Base-by-base conservation (phyloP, 2,113 vertebrate species). In the Lophius piscatorius region DNA sequence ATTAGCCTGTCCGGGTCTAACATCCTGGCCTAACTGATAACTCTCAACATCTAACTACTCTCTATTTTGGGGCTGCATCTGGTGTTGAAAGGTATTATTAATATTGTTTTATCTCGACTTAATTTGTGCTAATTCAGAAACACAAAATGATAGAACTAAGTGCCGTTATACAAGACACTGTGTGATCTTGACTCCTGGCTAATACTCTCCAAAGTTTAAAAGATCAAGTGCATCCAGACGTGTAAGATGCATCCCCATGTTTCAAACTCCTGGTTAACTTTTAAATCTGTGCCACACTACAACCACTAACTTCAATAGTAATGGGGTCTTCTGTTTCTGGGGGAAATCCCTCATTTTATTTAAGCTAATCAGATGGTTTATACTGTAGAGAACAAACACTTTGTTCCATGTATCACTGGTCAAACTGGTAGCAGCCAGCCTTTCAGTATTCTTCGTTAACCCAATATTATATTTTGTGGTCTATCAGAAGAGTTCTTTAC, bases 161-260 rank as follows among this genome's bases (percentile, higher is more conserved):
- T 14, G 26, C 9, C 26, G 9, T 8, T 4, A 17, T 12, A 46
- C 23, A 14, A 49, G 10, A 67, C 44, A 41, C 9, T 2, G 2
- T 2, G 8, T 31, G 5, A 20, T 61, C 6, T 51, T 35, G 41
- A 7, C 34, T 18, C 26, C n/a, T 26, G 26, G n/a, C 11, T 56
- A 22, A 23, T 0, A 23, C 34, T 57, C 31, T 47, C 21, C 1
- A 46, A 51, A 56, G 8, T 16, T 16, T 11, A 21, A 13, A 10
- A 42, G 31, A 54, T 22, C 2, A 4, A 50, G 52, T 59, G 28
- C 59, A 28, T 63, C 12, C 6, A 46, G 39, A 70, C 33, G 34
- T 51, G 33, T 59, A 62, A 35, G 78, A 86, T 80, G 70, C 70
- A 83, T 63, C 50, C 61, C 72, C 62, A 48, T 65, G 63, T 70